Percentiles rank a stretch among this genome's conserved stretches.
These are phyloP conservation scores for Oreochromis aureus DNA, from an alignment of 2,113 vertebrate genomes.

Conservation along the genomic window DNA sequence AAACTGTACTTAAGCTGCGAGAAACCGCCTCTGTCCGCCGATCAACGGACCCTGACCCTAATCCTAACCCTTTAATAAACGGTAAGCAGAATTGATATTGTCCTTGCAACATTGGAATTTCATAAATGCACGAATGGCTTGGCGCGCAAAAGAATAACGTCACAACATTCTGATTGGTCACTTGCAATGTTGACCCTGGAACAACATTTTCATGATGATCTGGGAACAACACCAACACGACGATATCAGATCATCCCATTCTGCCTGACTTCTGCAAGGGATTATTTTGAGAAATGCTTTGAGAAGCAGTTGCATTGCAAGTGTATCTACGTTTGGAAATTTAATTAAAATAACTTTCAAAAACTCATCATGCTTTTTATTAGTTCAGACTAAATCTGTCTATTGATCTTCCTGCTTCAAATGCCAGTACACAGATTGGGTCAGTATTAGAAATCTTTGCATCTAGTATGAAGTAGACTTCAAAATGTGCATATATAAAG, in stretches of 20 bases:
- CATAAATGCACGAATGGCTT: too few relatives aligned
- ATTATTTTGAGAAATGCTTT: slow-evolving; percentile 17
- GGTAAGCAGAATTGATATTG: too few relatives aligned
- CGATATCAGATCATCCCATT: background rate
- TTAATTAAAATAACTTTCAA: background rate
- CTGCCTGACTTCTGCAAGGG: background rate
- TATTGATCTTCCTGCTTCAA: background rate
- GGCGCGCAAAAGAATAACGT: too few relatives aligned
- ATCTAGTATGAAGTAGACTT: background rate
- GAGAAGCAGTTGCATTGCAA: background rate
- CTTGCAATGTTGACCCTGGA: too few relatives aligned
- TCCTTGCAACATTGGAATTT: too few relatives aligned
- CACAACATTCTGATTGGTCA: too few relatives aligned
- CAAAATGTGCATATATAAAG: background rate
- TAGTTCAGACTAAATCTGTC: background rate
- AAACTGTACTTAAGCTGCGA: too few relatives aligned
- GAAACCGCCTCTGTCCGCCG: too few relatives aligned
- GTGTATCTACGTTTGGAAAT: background rate
- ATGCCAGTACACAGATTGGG: background rate
- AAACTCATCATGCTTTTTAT: background rate
- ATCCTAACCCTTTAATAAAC: too few relatives aligned
- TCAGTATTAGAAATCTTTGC: background rate
- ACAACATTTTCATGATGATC: too few relatives aligned
- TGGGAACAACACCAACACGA: too few relatives aligned
- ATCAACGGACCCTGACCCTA: too few relatives aligned